These are phyloP conservation scores for Metellina segmentata DNA, from an alignment of 2,888 invertebrate genomes.

Conservation along the genomic window DNA sequence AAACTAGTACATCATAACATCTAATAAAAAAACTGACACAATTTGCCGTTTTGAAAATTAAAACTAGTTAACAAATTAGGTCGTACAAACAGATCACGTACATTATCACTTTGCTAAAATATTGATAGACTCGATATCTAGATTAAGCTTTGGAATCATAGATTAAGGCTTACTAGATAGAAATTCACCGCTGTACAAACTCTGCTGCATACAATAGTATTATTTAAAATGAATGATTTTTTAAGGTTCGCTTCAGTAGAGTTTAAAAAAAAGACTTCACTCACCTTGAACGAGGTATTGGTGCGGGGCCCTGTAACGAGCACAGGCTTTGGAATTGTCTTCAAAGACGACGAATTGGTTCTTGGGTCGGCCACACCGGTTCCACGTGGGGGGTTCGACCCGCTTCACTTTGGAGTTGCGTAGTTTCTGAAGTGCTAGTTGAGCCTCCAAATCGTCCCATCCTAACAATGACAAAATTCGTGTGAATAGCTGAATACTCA, in stretches of 20 bases:
- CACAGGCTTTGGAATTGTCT: conserved; percentile 80
- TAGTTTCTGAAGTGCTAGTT: conserved; percentile 77
- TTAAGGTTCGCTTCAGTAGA: neutral
- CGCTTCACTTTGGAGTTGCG: conserved; percentile 68
- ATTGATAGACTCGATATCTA: too few species aligned
- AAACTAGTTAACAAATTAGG: too few species aligned
- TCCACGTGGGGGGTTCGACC: conserved; percentile 80
- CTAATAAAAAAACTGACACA: too few species aligned
- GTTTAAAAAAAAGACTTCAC: neutral
- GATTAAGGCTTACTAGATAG: neutral
- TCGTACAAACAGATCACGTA: too few species aligned
- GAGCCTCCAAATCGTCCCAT: conserved; percentile 77
- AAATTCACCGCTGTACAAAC: neutral
- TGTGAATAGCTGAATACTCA: too few species aligned
- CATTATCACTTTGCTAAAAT: too few species aligned
- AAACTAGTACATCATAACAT: too few species aligned
- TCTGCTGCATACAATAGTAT: neutral
- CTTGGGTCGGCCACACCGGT: conserved; percentile 80
- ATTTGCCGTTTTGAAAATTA: too few species aligned
- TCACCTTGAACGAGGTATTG: conserved; percentile 80
- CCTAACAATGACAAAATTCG: conserved; percentile 77
- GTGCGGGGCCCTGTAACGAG: conserved; percentile 80
- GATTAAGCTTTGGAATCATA: too few species aligned
- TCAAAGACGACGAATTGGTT: conserved; percentile 80
- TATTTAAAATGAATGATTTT: neutral